Conservation (phyloP, 2,888 invertebrate species). For the Nomada fucata region DNA sequence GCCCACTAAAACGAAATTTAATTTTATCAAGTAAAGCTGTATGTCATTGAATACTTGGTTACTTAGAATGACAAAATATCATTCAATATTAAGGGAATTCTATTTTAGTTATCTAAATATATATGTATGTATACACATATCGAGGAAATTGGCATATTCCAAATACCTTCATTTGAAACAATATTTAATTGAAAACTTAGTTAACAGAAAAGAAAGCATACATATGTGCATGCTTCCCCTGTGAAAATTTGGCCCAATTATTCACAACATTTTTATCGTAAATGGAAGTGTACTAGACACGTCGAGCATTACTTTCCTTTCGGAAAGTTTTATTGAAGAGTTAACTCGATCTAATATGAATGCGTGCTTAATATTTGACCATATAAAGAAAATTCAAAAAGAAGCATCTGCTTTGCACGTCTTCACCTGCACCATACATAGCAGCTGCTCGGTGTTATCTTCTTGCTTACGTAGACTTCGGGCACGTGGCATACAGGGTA, state of each 20-base stretch:
- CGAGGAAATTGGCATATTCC: background rate
- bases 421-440: constrained; percentile 79
- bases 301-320: constrained; percentile 27
- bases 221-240: constrained; percentile 5
- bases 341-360: constrained; percentile 3
- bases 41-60: constrained; percentile 25
- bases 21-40: constrained; percentile 58
- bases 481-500: constrained; percentile 71
- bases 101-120: background rate
- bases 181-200: background rate
- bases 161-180: background rate
- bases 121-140: background rate
- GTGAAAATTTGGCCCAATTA: constrained; percentile 25
- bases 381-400: constrained; percentile 68
- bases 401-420: constrained; percentile 78
- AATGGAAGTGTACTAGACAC: constrained; percentile 43
- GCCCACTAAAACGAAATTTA: constrained; percentile 64
- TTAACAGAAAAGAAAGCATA: background rate
- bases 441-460: constrained; percentile 79
- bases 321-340: constrained; percentile 66
- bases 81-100: background rate
- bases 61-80: constrained; percentile 28
- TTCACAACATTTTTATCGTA: constrained; percentile 31
- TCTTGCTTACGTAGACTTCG: constrained; percentile 70
- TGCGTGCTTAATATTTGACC: constrained; percentile 23